These are phyloP conservation scores for Sinocyclocheilus anshuiensis DNA, from an alignment of 2,113 vertebrate genomes.

Conservation along the genomic window DNA sequence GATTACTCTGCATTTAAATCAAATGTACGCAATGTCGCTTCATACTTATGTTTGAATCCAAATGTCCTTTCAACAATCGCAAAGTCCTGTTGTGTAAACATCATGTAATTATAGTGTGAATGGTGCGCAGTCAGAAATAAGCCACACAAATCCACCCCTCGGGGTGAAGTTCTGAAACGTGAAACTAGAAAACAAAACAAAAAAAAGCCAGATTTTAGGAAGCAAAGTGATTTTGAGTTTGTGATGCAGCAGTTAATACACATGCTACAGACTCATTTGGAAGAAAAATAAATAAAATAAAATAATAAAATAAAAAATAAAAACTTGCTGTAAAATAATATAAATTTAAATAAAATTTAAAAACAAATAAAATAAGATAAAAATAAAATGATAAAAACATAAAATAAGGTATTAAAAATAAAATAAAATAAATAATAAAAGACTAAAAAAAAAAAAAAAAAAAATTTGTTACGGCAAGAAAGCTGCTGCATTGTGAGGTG, in stretches of 20 bases:
- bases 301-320: not conserved
- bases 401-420: not conserved
- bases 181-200: not conserved
- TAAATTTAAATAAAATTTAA: not conserved
- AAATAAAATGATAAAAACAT: not conserved
- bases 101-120: conserved; percentile 21
- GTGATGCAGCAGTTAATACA: not conserved
- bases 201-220: not conserved
- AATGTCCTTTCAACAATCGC: not conserved
- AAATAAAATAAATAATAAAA: not conserved
- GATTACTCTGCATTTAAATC: conserved; percentile 6
- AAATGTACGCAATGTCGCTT: not conserved
- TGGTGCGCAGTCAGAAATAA: not conserved
- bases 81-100: not conserved
- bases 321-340: not conserved
- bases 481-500: conserved; percentile 74
- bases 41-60: not conserved
- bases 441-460: not conserved
- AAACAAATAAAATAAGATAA: not conserved
- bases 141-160: not conserved
- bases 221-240: not conserved
- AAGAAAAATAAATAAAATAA: not conserved
- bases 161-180: not conserved
- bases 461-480: conserved; percentile 64
- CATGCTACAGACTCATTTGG: not conserved